These are phyloP conservation scores for Philypnodon macrostomus DNA, from an alignment of 2,797 vertebrate species.

Conservation along the genomic window DNA sequence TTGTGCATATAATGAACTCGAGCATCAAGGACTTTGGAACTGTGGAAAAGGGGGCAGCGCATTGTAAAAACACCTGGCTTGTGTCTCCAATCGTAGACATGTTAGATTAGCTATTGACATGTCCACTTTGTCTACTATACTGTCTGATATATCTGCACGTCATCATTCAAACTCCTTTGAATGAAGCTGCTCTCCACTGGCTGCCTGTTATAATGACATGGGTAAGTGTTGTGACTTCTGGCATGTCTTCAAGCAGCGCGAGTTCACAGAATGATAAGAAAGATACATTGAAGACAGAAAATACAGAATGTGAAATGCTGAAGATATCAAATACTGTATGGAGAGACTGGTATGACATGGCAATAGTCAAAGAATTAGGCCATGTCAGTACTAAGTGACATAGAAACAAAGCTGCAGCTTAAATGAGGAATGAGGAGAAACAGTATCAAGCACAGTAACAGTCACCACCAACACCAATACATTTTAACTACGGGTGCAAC, in stretches of 20 bases:
- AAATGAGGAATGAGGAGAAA: constrained; percentile 23
- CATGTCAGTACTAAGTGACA: constrained; percentile 19
- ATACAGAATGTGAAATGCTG: constrained; percentile 29
- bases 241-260: constrained; percentile 34
- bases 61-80: too few species aligned
- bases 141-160: not conserved
- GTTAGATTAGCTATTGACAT: too few species aligned
- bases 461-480: too few species aligned
- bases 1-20: too few species aligned
- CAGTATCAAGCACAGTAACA: constrained; percentile 21
- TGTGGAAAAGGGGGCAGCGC: too few species aligned
- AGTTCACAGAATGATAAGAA: constrained; percentile 39
- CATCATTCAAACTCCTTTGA: constrained; percentile 28
- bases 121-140: too few species aligned
- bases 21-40: too few species aligned
- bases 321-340: constrained; percentile 13
- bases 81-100: not conserved
- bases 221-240: constrained; percentile 16
- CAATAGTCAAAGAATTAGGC: constrained; percentile 21
- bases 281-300: constrained; percentile 32
- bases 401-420: constrained; percentile 17
- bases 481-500: too few species aligned
- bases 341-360: constrained; percentile 28
- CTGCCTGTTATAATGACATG: constrained; percentile 14
- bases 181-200: constrained; percentile 38